These are phyloP conservation scores for Ormyrus pomaceus DNA, from an alignment of 2,888 invertebrate genomes.

Conservation along the genomic window DNA sequence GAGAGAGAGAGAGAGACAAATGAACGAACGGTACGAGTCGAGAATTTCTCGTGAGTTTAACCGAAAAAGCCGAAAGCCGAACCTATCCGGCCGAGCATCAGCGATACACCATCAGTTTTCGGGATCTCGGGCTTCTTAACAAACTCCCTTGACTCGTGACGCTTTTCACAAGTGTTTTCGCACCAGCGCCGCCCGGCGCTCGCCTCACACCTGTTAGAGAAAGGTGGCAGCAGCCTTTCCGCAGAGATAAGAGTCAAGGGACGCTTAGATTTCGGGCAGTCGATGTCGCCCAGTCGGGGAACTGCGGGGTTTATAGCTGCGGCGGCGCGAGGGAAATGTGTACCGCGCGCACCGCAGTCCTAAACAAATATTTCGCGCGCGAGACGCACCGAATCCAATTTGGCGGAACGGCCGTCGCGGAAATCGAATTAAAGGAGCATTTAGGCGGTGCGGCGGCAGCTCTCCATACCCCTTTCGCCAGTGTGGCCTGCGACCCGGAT, in stretches of 20 bases:
- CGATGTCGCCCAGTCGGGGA: conserved; percentile 60
- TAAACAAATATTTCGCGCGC: conserved; percentile 69
- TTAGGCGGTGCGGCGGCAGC: conserved; percentile 57
- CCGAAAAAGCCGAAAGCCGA: not conserved
- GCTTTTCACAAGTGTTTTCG: conserved; percentile 69
- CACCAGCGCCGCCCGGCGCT: conserved; percentile 58
- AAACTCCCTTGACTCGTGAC: conserved; percentile 27
- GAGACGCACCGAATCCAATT: conserved; percentile 67
- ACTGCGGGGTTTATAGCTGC: conserved; percentile 40
- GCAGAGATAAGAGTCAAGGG: conserved; percentile 61
- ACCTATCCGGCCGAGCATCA: not conserved
- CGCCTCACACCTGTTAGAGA: no score
- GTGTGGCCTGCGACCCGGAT: not conserved
- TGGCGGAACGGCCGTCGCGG: conserved; percentile 64
- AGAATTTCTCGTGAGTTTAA: no score
- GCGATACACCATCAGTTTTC: not conserved
- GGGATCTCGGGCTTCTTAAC: not conserved
- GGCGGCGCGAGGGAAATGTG: conserved; percentile 45
- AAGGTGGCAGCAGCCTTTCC: conserved; percentile 57
- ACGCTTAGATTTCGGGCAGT: conserved; percentile 69
- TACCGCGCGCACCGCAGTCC: conserved; percentile 54
- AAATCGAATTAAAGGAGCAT: conserved; percentile 69
- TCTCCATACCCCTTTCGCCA: conserved; percentile 50
- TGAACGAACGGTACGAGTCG: not conserved
- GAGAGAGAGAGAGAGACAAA: not conserved